Conservation (phyloP, 2,888 invertebrate species). For the Tetheella fluctuosa region DNA sequence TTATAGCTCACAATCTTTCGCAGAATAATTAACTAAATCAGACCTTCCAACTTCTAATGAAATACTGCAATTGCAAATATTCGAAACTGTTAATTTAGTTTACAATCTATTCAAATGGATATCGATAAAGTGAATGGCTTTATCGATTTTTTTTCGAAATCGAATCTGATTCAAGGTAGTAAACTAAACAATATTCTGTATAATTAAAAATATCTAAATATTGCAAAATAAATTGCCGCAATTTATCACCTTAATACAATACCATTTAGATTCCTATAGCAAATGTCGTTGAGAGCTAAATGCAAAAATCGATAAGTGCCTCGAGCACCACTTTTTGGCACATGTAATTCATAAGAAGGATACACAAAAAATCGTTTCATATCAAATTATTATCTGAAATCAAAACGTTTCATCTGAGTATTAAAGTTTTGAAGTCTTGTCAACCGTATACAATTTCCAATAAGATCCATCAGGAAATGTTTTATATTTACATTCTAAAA, state of each 20-base stretch:
- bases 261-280: constrained; percentile 9
- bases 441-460: constrained; percentile 64
- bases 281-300: constrained; percentile 12
- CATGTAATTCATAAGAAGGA: constrained; percentile 1
- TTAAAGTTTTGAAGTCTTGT: constrained; percentile 57
- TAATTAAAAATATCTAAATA: constrained; percentile 9
- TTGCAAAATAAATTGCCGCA: constrained; percentile 1
- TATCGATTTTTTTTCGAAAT: background rate
- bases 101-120: background rate
- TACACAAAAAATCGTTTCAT: constrained; percentile 12
- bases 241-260: constrained; percentile 9
- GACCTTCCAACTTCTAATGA: background rate
- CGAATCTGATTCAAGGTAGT: background rate
- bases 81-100: background rate
- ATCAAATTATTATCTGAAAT: constrained; percentile 17
- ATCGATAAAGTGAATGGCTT: background rate
- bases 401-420: constrained; percentile 48
- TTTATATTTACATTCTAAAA: constrained; percentile 26
- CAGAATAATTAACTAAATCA: constrained; percentile 12
- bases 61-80: constrained; percentile 2
- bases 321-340: constrained; percentile 11
- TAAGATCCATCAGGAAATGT: constrained; percentile 30
- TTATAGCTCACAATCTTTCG: constrained; percentile 39
- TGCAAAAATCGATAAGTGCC: constrained; percentile 6
- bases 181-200: constrained; percentile 5